A percentile compares a stretch with the other conserved stretches of the same genome.
These are phyloP conservation scores for Dexiosoma caninum DNA, from an alignment of 2,888 invertebrate species.

Conservation along the genomic window DNA sequence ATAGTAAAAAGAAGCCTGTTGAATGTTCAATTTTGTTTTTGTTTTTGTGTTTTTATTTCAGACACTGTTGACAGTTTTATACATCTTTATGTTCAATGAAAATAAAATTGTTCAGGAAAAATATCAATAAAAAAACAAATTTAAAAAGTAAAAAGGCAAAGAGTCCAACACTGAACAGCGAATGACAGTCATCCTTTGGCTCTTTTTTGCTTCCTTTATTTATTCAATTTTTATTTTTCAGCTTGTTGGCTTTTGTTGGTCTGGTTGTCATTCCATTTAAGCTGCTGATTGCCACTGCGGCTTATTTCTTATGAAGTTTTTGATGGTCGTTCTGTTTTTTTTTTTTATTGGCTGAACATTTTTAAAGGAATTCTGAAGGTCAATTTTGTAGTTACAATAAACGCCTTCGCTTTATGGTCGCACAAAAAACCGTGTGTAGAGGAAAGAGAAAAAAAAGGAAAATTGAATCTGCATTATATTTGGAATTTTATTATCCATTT, in stretches of 20 bases:
- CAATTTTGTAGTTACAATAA: conserved; percentile 54
- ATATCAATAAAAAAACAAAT: no score
- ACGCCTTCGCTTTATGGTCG: conserved; percentile 52
- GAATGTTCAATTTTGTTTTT: conserved; percentile 42
- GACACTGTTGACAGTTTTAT: conserved; percentile 61
- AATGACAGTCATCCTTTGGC: conserved; percentile 40
- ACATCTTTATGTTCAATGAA: conserved; percentile 57
- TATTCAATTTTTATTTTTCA: conserved; percentile 10
- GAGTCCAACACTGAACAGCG: conserved; percentile 13
- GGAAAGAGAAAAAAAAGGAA: neutral
- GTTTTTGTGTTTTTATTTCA: no score
- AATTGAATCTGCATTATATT: conserved; percentile 8
- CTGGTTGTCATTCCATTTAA: conserved; percentile 55
- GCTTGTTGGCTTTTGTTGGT: conserved; percentile 42
- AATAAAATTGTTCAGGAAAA: conserved; percentile 19
- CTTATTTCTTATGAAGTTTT: conserved; percentile 60
- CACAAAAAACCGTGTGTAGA: neutral
- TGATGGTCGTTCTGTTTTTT: conserved; percentile 31
- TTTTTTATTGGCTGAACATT: conserved; percentile 26
- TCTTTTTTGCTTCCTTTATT: conserved; percentile 48
- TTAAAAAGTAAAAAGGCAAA: conserved; percentile 2
- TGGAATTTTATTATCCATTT: conserved; percentile 22
- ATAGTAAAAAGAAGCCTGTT: conserved; percentile 43
- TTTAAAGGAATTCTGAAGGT: conserved; percentile 51
- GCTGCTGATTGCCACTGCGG: conserved; percentile 63